Percentiles rank a stretch among this genome's conserved stretches.
phyloP scores from a whole-genome alignment of 2,113 vertebrate species.

The Sakesphorus luctuosus region DNA sequence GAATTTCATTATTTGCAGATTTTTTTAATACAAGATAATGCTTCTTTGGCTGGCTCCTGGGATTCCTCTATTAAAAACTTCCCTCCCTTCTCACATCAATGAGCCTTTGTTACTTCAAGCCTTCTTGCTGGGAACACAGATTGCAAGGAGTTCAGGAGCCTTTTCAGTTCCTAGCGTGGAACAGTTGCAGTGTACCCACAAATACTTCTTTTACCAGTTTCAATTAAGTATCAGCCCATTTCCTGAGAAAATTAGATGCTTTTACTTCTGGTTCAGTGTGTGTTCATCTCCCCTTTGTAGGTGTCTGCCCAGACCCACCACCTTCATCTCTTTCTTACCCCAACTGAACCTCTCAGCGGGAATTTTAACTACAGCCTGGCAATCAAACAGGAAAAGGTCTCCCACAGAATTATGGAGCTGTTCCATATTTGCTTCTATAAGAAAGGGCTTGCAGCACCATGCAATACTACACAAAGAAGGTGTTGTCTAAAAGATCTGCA shows the following conservation, averaged over 20 bases:
- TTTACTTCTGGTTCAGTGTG: background rate
- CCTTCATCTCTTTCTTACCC: background rate
- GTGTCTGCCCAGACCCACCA: background rate
- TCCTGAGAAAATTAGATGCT: background rate
- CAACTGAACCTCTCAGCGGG: background rate
- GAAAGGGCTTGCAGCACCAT: slow-evolving; percentile 32
- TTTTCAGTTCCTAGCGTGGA: background rate
- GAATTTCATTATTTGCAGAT: slow-evolving; percentile 71
- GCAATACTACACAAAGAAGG: slow-evolving; percentile 20
- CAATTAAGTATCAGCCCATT: background rate
- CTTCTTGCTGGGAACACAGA: slow-evolving; percentile 30
- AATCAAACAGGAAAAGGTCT: slow-evolving; percentile 29
- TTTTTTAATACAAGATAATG: slow-evolving; percentile 67
- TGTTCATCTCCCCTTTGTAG: background rate
- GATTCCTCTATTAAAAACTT: slow-evolving; percentile 68
- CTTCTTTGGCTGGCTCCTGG: slow-evolving; percentile 53
- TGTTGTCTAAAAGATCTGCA: slow-evolving; percentile 36
- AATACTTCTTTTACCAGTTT: slow-evolving; percentile 2
- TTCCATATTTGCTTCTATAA: slow-evolving; percentile 43
- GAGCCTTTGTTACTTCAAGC: slow-evolving; percentile 53
- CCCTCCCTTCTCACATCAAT: slow-evolving; percentile 61
- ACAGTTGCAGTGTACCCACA: background rate
- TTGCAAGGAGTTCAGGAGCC: slow-evolving; percentile 9
- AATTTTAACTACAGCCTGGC: slow-evolving; percentile 14
- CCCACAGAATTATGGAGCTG: slow-evolving; percentile 43